These are phyloP conservation scores for Plagodis pulveraria DNA, from an alignment of 2,888 invertebrate species.

Conservation along the genomic window DNA sequence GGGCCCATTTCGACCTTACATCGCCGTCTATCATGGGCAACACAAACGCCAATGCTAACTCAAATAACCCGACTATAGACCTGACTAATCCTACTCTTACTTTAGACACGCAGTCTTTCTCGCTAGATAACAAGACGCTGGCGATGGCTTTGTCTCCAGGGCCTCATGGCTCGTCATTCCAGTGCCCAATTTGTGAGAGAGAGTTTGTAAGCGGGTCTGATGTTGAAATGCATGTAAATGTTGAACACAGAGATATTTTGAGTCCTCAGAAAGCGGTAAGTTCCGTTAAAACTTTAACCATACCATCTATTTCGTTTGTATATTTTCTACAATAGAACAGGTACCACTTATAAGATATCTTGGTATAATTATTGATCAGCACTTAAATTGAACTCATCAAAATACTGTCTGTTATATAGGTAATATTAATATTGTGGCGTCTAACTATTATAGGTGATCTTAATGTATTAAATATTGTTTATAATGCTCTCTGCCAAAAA, in stretches of 20 bases:
- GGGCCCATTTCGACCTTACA: conserved; percentile 92
- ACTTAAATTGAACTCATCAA: no score
- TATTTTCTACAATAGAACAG: no score
- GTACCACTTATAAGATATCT: no score
- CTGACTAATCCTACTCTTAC: conserved; percentile 65
- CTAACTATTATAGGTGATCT: no score
- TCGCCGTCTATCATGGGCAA: conserved; percentile 86
- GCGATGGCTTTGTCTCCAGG: conserved; percentile 80
- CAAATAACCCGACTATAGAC: conserved; percentile 62
- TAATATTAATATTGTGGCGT: no score
- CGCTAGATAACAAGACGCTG: conserved; percentile 46
- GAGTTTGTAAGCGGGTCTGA: conserved; percentile 90
- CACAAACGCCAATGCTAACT: conserved; percentile 67
- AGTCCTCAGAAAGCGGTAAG: conserved; percentile 86
- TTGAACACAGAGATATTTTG: conserved; percentile 92
- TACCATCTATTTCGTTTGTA: not conserved
- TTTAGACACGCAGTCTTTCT: conserved; percentile 58
- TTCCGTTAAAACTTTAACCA: conserved; percentile 8
- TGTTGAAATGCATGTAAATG: conserved; percentile 93
- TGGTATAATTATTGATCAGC: no score
- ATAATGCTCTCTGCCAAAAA: no score
- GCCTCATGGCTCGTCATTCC: conserved; percentile 82
- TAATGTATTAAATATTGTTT: no score
- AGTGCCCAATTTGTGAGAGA: conserved; percentile 92
- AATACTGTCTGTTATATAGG: no score